Percentiles rank a stretch among this genome's conserved stretches.
Evolutionary conservation across 2,888 invertebrate species (phyloP).

Genomic region (Dryadula phaetusa): DNA sequence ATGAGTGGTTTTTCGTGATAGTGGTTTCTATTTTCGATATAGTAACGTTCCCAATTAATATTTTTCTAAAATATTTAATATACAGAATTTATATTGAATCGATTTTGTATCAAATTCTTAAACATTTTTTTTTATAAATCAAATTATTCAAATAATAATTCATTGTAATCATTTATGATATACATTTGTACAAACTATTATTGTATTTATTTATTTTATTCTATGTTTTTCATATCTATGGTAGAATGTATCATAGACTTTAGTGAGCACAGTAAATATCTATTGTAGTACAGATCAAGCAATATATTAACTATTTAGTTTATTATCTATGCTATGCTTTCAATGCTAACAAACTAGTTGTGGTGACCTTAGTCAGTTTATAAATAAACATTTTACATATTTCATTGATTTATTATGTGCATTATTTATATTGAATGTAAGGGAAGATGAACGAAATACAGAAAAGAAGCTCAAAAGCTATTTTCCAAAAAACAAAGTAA

Average conservation of each 20-base stretch:
- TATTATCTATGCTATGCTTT: constrained; percentile 31
- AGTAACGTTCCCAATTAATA: too few species aligned
- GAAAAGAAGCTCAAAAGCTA: constrained; percentile 48
- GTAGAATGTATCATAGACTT: background rate
- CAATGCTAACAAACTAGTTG: constrained; percentile 29
- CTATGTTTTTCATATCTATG: too few species aligned
- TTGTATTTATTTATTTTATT: too few species aligned
- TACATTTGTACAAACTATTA: too few species aligned
- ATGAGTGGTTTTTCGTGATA: too few species aligned
- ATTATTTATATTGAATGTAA: constrained; percentile 46
- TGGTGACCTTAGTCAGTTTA: constrained; percentile 54
- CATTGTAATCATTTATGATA: too few species aligned
- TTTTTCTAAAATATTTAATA: too few species aligned
- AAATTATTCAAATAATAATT: too few species aligned
- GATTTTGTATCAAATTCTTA: too few species aligned
- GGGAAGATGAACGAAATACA: constrained; percentile 53
- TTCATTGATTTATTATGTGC: constrained; percentile 50
- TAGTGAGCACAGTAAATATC: background rate
- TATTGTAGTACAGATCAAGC: background rate
- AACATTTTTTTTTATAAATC: too few species aligned
- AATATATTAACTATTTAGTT: background rate
- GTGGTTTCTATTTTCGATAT: too few species aligned
- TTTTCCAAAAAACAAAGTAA: constrained; percentile 55
- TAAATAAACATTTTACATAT: constrained; percentile 56
- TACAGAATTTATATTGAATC: too few species aligned